phyloP scores from a whole-genome alignment of 23 tunicate genomes.

The Clavelina lepadiformis region DNA sequence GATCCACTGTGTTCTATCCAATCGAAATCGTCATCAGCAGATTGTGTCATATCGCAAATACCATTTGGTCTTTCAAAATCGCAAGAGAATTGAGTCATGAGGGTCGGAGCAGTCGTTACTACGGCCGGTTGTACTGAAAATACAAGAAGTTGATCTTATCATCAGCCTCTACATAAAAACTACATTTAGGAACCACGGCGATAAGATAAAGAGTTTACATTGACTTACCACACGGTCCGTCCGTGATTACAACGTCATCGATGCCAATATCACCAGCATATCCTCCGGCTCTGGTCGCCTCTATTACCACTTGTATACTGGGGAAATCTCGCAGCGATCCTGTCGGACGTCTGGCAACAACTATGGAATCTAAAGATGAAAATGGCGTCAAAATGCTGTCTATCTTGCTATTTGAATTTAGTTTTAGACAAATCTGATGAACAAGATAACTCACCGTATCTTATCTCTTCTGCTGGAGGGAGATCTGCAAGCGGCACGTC shows the following conservation, averaged over 20 bases:
- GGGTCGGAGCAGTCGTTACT: background rate
- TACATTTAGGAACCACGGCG: background rate
- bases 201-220: background rate
- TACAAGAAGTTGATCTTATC: background rate
- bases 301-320: constrained; percentile 57
- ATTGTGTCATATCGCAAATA: constrained; percentile 36
- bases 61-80: constrained; percentile 41
- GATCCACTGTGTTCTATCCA: constrained; percentile 63
- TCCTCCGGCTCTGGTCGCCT: constrained; percentile 73
- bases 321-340: too few species aligned
- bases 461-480: too few species aligned
- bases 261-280: constrained; percentile 97
- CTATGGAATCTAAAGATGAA: constrained; percentile 3
- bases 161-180: background rate
- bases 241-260: constrained; percentile 84
- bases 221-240: constrained; percentile 68
- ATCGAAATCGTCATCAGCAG: constrained; percentile 62
- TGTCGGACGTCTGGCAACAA: background rate
- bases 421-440: too few species aligned
- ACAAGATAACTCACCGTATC: too few species aligned
- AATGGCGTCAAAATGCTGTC: too few species aligned
- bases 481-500: too few species aligned
- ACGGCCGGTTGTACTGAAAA: constrained; percentile 3
- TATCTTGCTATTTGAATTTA: too few species aligned
- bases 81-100: constrained; percentile 32